phyloP scores from a whole-genome alignment of 2,888 invertebrate species.

The Xylocampa areola region DNA sequence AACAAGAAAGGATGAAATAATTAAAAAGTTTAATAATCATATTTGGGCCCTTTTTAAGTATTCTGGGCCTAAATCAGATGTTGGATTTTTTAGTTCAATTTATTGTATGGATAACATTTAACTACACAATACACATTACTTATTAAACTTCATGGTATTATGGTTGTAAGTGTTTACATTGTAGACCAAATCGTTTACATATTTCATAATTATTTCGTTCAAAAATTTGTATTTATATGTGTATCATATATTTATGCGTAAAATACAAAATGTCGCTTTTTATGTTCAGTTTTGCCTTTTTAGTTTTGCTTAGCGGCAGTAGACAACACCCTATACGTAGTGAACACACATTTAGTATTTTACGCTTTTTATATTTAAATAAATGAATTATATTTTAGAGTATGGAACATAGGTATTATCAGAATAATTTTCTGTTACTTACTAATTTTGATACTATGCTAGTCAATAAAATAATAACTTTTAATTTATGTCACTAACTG shows the following conservation, averaged over 20 bases:
- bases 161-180: slow-evolving; percentile 58
- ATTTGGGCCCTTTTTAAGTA: neutral
- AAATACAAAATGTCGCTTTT: slow-evolving; percentile 79
- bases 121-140: neutral
- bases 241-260: slow-evolving; percentile 70
- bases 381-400: slow-evolving; percentile 7
- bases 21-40: too few species aligned
- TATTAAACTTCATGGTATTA: slow-evolving; percentile 1
- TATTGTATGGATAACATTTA: neutral
- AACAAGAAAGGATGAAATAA: too few species aligned
- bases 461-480: slow-evolving; percentile 64
- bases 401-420: slow-evolving; percentile 18
- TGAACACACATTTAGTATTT: slow-evolving; percentile 73
- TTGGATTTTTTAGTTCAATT: neutral
- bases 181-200: slow-evolving; percentile 27
- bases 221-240: slow-evolving; percentile 54
- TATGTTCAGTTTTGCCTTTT: slow-evolving; percentile 73
- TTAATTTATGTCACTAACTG: slow-evolving; percentile 64
- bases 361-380: slow-evolving; percentile 65
- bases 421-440: slow-evolving; percentile 60
- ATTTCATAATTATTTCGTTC: slow-evolving; percentile 30
- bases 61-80: neutral
- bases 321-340: slow-evolving; percentile 54
- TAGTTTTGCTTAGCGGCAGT: slow-evolving; percentile 71
- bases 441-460: slow-evolving; percentile 79